Conservation (phyloP, 2,113 vertebrate species). For the Muntiacus reevesi region DNA sequence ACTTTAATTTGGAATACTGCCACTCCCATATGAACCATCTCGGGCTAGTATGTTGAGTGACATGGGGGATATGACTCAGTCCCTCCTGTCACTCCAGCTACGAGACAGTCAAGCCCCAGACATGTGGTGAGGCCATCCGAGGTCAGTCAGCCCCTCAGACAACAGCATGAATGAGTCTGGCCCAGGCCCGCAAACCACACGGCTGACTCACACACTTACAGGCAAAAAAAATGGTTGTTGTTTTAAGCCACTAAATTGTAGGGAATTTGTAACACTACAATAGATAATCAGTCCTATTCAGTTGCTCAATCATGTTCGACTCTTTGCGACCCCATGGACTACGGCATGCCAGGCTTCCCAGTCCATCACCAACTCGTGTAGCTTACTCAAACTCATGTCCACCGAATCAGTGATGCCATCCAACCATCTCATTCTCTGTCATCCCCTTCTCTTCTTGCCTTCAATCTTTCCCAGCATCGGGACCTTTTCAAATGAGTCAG, state of each 20-base stretch:
- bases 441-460: neutral
- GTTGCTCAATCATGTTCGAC: neutral
- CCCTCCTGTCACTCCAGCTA: neutral
- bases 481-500: neutral
- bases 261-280: neutral
- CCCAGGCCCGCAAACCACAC: rapidly evolving
- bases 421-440: neutral
- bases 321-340: neutral
- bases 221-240: neutral
- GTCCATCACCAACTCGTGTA: neutral
- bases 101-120: neutral
- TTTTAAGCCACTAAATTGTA: neutral
- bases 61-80: neutral
- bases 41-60: neutral
- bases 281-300: neutral
- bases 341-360: rapidly evolving
- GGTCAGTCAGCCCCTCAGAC: neutral
- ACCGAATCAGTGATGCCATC: rapidly evolving
- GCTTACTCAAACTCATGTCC: neutral
- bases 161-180: rapidly evolving
- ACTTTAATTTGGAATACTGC: neutral
- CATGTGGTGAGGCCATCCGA: neutral
- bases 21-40: neutral
- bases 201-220: neutral
- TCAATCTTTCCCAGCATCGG: rapidly evolving